These are phyloP conservation scores for Brachionus asplanchnoidis DNA, from an alignment of 1,140 invertebrate species.

Conservation along the genomic window DNA sequence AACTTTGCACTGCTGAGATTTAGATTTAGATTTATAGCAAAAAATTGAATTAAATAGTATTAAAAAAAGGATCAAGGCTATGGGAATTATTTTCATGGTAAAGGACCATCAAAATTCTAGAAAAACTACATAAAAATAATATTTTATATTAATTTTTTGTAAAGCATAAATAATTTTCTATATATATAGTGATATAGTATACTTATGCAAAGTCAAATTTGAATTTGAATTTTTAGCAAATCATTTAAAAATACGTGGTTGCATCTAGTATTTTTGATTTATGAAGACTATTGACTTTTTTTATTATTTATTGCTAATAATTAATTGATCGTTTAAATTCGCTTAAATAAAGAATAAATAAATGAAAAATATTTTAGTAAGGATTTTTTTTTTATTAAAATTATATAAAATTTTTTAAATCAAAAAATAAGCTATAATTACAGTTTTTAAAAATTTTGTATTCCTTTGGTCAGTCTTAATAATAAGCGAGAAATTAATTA, in stretches of 20 bases:
- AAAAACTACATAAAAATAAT: background rate
- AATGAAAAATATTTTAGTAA: background rate
- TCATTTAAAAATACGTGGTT: background rate
- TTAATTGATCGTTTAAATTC: background rate
- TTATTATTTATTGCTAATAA: background rate
- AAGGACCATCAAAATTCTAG: background rate
- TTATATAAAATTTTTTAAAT: too few species aligned
- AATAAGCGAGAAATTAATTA: too few species aligned
- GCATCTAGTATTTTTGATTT: background rate
- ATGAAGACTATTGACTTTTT: background rate
- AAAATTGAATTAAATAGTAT: background rate
- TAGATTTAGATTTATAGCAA: constrained; percentile 4
- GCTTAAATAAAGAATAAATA: background rate
- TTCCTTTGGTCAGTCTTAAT: too few species aligned
- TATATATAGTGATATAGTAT: background rate
- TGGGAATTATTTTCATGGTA: background rate
- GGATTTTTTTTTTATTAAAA: background rate
- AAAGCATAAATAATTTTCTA: background rate
- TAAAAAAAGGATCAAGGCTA: background rate
- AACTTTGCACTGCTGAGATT: constrained; percentile 63
- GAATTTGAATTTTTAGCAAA: background rate
- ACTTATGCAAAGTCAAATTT: background rate
- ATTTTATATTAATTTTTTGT: background rate
- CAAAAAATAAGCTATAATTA: too few species aligned
- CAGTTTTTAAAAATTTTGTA: too few species aligned